phyloP scores from a whole-genome alignment of 2,113 vertebrate species.

The Engraulis encrasicolus region DNA sequence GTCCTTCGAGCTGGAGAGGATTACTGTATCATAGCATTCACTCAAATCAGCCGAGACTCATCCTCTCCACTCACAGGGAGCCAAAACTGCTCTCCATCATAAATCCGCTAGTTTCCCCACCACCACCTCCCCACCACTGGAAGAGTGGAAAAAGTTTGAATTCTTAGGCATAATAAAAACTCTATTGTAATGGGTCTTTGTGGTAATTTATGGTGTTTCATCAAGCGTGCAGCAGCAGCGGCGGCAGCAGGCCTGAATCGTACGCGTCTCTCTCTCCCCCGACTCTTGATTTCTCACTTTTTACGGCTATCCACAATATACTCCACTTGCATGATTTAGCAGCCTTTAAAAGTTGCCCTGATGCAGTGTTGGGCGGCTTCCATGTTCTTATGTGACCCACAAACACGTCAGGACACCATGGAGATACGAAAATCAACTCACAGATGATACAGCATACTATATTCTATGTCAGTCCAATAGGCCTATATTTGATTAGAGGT shows the following conservation, averaged over 20 bases:
- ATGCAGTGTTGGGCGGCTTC: neutral
- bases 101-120: conserved; percentile 45
- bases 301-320: conserved; percentile 52
- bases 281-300: conserved; percentile 58
- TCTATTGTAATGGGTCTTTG: conserved; percentile 26
- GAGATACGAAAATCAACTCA: neutral
- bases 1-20: neutral
- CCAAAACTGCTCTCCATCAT: conserved; percentile 39
- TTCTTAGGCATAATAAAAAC: conserved; percentile 44
- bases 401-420: conserved; percentile 5
- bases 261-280: conserved; percentile 47
- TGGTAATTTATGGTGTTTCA: conserved; percentile 57
- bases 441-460: neutral
- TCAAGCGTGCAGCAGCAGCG: conserved; percentile 48
- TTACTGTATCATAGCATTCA: conserved; percentile 3
- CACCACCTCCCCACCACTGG: too few species aligned
- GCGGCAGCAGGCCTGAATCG: conserved; percentile 55
- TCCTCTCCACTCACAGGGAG: conserved; percentile 40
- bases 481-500: neutral
- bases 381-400: neutral
- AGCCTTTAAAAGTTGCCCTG: conserved; percentile 39
- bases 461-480: neutral
- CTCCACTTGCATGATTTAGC: conserved; percentile 49
- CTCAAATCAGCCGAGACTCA: conserved; percentile 16
- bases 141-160: conserved; percentile 55